Base-by-base conservation (phyloP, 2,797 vertebrate genomes). In the Ficedula albicollis region DNA sequence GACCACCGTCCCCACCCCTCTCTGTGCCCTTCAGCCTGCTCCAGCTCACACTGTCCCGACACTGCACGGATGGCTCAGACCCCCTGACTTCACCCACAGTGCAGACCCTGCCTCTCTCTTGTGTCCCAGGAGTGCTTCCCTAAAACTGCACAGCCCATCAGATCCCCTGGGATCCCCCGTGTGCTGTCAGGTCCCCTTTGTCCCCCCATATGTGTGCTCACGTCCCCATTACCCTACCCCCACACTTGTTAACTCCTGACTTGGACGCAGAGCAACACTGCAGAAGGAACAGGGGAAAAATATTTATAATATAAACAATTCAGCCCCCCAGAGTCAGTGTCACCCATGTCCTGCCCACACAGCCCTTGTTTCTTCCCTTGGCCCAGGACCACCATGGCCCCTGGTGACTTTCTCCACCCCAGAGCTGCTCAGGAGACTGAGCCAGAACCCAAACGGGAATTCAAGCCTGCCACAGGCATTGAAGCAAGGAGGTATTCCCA, bases 391-490 rank as follows among this genome's bases (percentile, higher is more conserved):
- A 4, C 30, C 2, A 34, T 0, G 0, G 82, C 36, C 52, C 0
- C 0, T 1, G 1, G 66, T 2, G 3, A 48, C 30, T 34, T 43
- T 67, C n/a, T 60, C 67, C 68, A 32, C 32, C 26, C 68, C 56
- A 49, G 60, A 32, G 18, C 21, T 6, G n/a, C 69, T 84, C 15
- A 6, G 15, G 77, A 3, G 14, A 36, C 58, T 2, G 15, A 44
- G 68, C 48, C 67, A 49, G 44, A 70, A 52, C 59, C 73, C 3
- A 2, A 3, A 10, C 0, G 0, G 34, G 41, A 38, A 55, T 17
- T 23, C 0, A 1, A 74, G 77, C 76, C 66, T 0, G 0, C 6
- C 48, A 38, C 48, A 76, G 62, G 58, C 59, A 41, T 0, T 3
- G 0, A 32, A 49, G 29, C 19, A 52, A 78, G 39, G 0, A 0